Evolutionary conservation across 2,888 invertebrate species (phyloP).

Genomic region (Zygogramma bicolorata): DNA sequence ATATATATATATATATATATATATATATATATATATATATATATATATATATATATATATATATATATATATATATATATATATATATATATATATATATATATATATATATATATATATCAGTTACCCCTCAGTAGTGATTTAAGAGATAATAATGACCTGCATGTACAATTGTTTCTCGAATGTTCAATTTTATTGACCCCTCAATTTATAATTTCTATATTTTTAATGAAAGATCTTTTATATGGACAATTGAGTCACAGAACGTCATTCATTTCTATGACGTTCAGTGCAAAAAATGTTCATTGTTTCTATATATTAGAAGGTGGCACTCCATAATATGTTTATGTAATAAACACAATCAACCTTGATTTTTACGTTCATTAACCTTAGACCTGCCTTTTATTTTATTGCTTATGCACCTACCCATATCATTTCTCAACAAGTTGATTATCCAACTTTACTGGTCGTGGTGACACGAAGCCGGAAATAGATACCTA

Average conservation of each 20-base stretch:
- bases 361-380: constrained; percentile 3
- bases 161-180: no score
- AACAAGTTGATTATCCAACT: background rate
- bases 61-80: no score
- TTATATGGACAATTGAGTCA: background rate
- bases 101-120: no score
- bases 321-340: background rate
- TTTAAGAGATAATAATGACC: no score
- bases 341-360: background rate
- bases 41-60: no score
- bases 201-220: background rate
- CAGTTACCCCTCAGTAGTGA: no score
- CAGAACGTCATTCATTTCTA: background rate
- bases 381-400: constrained; percentile 1
- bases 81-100: no score
- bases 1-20: no score
- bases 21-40: no score
- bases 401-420: background rate
- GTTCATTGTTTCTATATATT: background rate
- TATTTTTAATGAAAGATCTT: background rate
- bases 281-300: background rate
- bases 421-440: background rate
- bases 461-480: background rate
- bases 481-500: background rate
- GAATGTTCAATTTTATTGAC: no score